Conservation (phyloP, 2,797 vertebrate species). For the Gymnoscopelus microlampas region DNA sequence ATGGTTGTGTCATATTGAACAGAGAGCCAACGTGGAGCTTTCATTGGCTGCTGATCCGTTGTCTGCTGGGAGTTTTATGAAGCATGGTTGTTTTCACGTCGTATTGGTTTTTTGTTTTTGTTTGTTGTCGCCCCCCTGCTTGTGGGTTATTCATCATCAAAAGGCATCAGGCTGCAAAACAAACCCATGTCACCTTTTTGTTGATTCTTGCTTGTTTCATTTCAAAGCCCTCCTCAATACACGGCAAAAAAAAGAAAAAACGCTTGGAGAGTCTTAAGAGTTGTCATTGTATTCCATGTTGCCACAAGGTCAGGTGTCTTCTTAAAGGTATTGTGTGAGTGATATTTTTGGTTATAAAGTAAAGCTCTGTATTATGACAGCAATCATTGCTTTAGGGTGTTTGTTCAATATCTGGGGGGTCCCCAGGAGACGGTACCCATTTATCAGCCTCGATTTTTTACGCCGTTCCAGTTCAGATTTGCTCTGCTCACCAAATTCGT, state of each 20-base stretch:
- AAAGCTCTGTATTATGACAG: too few species aligned
- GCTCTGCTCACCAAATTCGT: too few species aligned
- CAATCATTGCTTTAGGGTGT: too few species aligned
- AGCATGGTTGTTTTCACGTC: conserved; percentile 61
- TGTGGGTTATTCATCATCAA: neutral
- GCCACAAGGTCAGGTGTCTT: too few species aligned
- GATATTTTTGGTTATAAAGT: too few species aligned
- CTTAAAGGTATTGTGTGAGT: too few species aligned
- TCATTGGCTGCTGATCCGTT: conserved; percentile 58
- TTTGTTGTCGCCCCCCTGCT: conserved; percentile 34
- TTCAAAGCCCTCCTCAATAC: neutral
- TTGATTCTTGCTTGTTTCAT: neutral
- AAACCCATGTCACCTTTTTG: neutral
- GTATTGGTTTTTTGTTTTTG: conserved; percentile 34
- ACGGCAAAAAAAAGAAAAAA: neutral
- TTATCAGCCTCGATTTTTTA: too few species aligned
- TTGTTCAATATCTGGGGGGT: too few species aligned
- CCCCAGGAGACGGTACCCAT: too few species aligned
- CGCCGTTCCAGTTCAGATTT: too few species aligned
- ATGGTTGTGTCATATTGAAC: conserved; percentile 41
- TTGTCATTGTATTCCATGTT: too few species aligned
- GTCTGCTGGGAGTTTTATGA: conserved; percentile 54
- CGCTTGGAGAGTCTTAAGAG: too few species aligned
- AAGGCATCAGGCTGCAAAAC: neutral
- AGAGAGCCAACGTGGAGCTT: conserved; percentile 25